Percentiles rank a stretch among this genome's conserved stretches.
Conservation (phyloP, 2,797 vertebrate genomes). For the Sandelia bainsii region DNA sequence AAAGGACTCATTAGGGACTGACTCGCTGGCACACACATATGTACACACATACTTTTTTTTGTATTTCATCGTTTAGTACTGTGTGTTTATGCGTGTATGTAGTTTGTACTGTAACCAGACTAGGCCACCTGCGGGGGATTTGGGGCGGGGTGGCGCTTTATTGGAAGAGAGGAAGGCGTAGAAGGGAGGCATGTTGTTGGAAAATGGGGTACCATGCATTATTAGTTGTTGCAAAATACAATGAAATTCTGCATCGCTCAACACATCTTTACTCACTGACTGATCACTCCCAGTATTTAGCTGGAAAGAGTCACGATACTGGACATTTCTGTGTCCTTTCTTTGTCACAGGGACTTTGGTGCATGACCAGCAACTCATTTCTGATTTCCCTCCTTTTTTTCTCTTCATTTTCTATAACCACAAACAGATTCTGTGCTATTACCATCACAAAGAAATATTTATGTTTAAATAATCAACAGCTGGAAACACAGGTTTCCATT, state of each 20-base stretch:
- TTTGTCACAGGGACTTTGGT: background rate
- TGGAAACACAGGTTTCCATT: conserved; percentile 6
- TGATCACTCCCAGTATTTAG: conserved; percentile 16
- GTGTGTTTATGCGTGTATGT: conserved; percentile 36
- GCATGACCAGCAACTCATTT: conserved; percentile 23
- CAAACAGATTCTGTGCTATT: conserved; percentile 16
- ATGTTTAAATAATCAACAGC: conserved; percentile 12
- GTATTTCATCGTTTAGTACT: conserved; percentile 36
- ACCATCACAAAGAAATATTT: conserved; percentile 12
- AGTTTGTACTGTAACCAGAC: conserved; percentile 61
- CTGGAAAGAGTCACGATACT: conserved; percentile 23
- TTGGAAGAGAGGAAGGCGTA: conserved; percentile 48
- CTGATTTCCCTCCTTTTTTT: background rate
- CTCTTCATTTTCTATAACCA: background rate
- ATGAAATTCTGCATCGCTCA: conserved; percentile 43
- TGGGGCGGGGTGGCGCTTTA: conserved; percentile 70
- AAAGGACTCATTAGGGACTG: conserved; percentile 75
- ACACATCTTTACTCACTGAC: conserved; percentile 31
- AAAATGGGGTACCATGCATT: conserved; percentile 36
- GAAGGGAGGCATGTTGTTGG: conserved; percentile 42
- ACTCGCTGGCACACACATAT: conserved; percentile 66
- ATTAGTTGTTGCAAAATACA: conserved; percentile 37
- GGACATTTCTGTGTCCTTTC: conserved; percentile 42
- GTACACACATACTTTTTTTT: conserved; percentile 23
- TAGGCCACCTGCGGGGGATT: conserved; percentile 83